Base-by-base conservation (phyloP, 35 echinoderm and acorn worm genomes). In the Strongylocentrotus purpuratus region DNA sequence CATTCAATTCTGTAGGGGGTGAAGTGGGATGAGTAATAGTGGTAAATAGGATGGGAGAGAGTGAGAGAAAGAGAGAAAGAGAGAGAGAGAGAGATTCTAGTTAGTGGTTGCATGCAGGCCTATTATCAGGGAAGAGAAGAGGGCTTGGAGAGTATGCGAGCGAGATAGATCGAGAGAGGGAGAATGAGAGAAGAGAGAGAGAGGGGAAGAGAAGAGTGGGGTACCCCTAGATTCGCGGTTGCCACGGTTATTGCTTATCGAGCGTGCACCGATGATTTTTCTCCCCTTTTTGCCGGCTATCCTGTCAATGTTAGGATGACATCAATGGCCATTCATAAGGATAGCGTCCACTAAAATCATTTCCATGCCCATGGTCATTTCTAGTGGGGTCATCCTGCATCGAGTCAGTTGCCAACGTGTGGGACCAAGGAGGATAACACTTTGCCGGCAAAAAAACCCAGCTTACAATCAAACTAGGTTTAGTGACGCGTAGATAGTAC, bases 231-330 rank as follows among this genome's bases (percentile, higher is more conserved):
- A 46, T 89, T 89, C 87, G 18, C 25, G 87, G 91, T 93, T 93
- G 91, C 91, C 91, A 93, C 91, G 91, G 91, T 93, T 93, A 93
- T 93, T 93, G 91, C 46, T 93, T 93, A 93, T 93, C 91, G 91
- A 93, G 33, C 91, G 91, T 48, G 91, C 91, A 93, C 91, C 33
- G 91, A 47, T 46, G 91, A 47, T 93, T 93, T 89, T 93, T 47
- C 91, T 93, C 33, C 87, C 87, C 45, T 89, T 33, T 88, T 46
- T 89, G 33, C 87, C 87, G 87, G 87, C 32, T 46, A 17, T 33
- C 33, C 33, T 89, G 87, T 45, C 87, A 22, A 89, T n/a, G 87
- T 45, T 45, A 45, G 45, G 87, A 89, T 45, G 87, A 46, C 87
- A 89, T 89, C 32, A 33, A 89, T 89, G 87, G 32, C 32, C 20